Percentiles rank a stretch among this genome's conserved stretches.
phyloP scores from a whole-genome alignment of 1,140 invertebrate species.

The Kradibia gibbosae region DNA sequence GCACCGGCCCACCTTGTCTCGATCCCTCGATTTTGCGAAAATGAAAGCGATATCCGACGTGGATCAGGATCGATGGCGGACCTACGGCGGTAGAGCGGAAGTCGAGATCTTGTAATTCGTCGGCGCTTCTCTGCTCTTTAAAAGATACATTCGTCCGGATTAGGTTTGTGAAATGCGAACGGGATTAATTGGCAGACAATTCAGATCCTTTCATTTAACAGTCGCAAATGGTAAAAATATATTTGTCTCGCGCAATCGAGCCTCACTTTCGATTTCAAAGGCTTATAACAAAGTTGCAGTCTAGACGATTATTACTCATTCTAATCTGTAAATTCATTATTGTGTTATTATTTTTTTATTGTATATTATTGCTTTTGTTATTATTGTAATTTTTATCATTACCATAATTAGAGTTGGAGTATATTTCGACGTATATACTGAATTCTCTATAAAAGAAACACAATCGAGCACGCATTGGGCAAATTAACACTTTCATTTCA shows the following conservation, averaged over 20 bases:
- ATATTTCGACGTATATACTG: too few relatives aligned
- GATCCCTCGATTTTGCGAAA: constrained; percentile 28
- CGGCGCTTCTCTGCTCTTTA: background rate
- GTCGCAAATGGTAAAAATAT: background rate
- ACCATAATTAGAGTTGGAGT: too few relatives aligned
- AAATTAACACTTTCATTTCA: too few relatives aligned
- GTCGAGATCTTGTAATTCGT: constrained; percentile 1
- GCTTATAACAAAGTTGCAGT: too few relatives aligned
- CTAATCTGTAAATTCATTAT: too few relatives aligned
- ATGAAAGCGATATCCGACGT: constrained; percentile 42
- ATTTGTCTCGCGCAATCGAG: background rate
- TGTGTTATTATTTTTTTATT: too few relatives aligned
- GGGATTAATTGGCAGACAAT: background rate
- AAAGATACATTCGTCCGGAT: background rate
- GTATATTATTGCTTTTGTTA: too few relatives aligned
- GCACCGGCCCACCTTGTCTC: background rate
- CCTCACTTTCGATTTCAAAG: background rate
- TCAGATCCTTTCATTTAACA: background rate
- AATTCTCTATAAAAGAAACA: too few relatives aligned
- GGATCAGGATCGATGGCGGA: constrained; percentile 22
- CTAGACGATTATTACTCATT: too few relatives aligned
- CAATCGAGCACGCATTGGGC: too few relatives aligned
- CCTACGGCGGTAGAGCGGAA: background rate
- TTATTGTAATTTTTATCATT: too few relatives aligned
- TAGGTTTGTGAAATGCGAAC: background rate